These are phyloP conservation scores for Acanthopleura granulata DNA, from an alignment of 2,888 invertebrate genomes.

Conservation along the genomic window DNA sequence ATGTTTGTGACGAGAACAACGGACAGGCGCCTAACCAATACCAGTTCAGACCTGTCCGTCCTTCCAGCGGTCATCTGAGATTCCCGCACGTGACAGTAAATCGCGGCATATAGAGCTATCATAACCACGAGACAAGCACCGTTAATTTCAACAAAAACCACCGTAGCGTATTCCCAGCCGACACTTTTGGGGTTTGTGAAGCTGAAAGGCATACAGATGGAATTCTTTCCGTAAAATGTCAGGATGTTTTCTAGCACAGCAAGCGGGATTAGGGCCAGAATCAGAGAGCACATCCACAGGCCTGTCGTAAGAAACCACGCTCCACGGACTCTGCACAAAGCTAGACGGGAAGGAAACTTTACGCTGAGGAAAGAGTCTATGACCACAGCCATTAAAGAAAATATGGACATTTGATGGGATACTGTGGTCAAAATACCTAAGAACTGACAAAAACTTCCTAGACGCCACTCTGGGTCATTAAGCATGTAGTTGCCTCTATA, in stretches of 20 bases:
- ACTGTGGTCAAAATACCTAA: not conserved
- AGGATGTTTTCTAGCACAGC: not conserved
- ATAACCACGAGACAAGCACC: not conserved
- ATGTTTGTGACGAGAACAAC: not conserved
- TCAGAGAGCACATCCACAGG: not conserved
- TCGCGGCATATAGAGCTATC: not conserved
- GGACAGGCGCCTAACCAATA: not conserved
- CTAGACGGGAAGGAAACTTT: no score
- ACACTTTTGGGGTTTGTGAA: not conserved
- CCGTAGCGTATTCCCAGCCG: not conserved
- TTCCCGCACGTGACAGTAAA: not conserved
- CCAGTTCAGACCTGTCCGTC: not conserved
- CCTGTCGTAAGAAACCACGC: constrained; percentile 22
- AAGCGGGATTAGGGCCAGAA: not conserved
- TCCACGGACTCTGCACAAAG: no score
- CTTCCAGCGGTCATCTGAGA: not conserved
- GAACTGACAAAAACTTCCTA: not conserved
- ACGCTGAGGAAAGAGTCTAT: not conserved
- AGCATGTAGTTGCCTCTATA: not conserved
- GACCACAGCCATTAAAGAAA: not conserved
- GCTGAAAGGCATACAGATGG: not conserved
- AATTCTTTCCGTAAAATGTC: not conserved
- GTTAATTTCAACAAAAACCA: not conserved
- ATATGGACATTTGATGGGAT: not conserved
- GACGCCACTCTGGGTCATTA: not conserved